Evolutionary conservation across 2,888 invertebrate genomes (phyloP), one percentile per base, ranked within the genome.

Genomic region (Callyntrura guangdongensis): DNA sequence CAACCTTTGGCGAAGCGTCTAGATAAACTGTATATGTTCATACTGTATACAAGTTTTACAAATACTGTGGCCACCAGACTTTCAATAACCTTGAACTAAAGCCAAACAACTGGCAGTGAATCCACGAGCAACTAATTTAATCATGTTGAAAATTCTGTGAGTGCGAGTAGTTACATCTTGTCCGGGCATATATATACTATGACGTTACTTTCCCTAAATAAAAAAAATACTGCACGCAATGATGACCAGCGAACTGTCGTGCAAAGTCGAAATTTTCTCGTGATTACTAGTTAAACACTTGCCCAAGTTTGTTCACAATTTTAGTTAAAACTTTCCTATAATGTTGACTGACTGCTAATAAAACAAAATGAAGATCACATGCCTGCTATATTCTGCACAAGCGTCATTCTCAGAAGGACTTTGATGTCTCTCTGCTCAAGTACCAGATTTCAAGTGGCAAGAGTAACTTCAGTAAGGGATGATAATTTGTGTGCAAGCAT

Each of bases 401-500:
- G 77, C 77, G 77, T 77, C 77, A 77, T 74, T 36, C 36, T 6
- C 47, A 74, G 17, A 74, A 74, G 17, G 5, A 9, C 9, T 74
- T 74, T 56, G 74, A 12, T 74, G 14, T 27, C 64, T 14, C 17
- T 9, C 20, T 2, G 6, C 17, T 72, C 25, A 56, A 77, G 25
- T 56, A 56, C 77, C 25, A 14, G 53, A 53, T 56, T 74, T 74
- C 22, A 47, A 47, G 4, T 27, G 0, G 45, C 36, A 17, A 27
- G 49, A 5, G 20, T 77, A 49, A 17, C 56, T 53, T 64, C 61
- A 27, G 25, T n/a, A 22, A 61, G 20, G 64, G 36, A 67, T 81
- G 87, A 81, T 87, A 87, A 77, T 87, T 87, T 81, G 67, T 87
- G 81, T 69, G 67, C 17, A 87, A 87, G 87, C 87, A 87, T 87